A percentile compares a stretch with the other conserved stretches of the same genome.
These are phyloP conservation scores for Cecidostiba fungosa DNA, from an alignment of 2,888 invertebrate genomes.

Conservation along the genomic window DNA sequence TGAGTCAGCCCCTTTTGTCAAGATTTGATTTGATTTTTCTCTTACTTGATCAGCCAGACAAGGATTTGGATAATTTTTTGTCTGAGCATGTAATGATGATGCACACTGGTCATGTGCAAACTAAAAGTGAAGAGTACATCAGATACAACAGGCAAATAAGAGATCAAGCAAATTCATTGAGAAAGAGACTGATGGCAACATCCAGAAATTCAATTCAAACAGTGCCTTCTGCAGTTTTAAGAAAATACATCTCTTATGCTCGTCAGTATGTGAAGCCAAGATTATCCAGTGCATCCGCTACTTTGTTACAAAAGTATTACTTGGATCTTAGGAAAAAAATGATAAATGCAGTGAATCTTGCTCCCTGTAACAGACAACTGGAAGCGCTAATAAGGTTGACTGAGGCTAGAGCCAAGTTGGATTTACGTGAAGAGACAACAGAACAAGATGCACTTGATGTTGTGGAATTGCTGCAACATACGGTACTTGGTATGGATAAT, in stretches of 20 bases:
- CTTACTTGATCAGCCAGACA: conserved; percentile 92
- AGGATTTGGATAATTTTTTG: conserved; percentile 88
- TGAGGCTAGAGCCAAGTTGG: conserved; percentile 93
- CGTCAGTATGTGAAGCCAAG: conserved; percentile 92
- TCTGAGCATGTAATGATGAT: conserved; percentile 92
- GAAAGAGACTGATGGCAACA: conserved; percentile 76
- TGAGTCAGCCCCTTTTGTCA: conserved; percentile 92
- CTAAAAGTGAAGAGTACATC: conserved; percentile 36
- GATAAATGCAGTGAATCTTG: conserved; percentile 83
- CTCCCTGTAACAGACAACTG: conserved; percentile 93
- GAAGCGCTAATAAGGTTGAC: conserved; percentile 94
- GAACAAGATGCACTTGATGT: conserved; percentile 91
- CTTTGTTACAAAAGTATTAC: conserved; percentile 89
- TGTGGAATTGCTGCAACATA: conserved; percentile 91
- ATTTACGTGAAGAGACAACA: conserved; percentile 91
- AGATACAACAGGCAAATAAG: background rate
- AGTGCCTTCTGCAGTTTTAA: conserved; percentile 88
- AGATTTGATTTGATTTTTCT: conserved; percentile 97
- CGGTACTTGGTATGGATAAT: conserved; percentile 68
- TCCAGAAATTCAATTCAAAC: conserved; percentile 85
- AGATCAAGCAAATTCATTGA: conserved; percentile 60
- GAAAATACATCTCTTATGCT: conserved; percentile 96
- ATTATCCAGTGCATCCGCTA: conserved; percentile 87
- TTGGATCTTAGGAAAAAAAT: conserved; percentile 87
- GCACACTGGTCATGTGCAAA: conserved; percentile 81